Evolutionary conservation across 2,113 vertebrate species (phyloP).

Genomic region (Leucoraja erinaceus): DNA sequence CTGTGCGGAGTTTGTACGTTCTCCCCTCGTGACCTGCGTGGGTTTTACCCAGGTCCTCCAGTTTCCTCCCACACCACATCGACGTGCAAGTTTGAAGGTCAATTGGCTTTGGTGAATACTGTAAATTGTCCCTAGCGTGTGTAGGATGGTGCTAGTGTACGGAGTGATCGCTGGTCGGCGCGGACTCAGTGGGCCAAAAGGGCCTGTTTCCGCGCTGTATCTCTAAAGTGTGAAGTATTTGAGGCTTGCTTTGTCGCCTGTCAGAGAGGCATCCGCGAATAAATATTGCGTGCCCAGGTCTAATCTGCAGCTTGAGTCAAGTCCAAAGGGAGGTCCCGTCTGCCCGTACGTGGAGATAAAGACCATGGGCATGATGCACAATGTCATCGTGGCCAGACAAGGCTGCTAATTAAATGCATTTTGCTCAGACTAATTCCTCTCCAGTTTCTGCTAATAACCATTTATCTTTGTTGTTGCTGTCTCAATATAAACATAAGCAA

Average conservation of each 20-base stretch:
- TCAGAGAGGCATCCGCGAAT: background rate
- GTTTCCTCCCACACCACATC: too few relatives aligned
- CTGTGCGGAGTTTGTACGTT: too few relatives aligned
- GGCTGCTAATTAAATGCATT: constrained; percentile 1
- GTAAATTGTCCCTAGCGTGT: too few relatives aligned
- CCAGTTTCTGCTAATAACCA: background rate
- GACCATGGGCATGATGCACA: background rate
- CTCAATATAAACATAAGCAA: background rate
- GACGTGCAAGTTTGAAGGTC: too few relatives aligned
- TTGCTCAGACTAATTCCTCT: background rate
- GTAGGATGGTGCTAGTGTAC: too few relatives aligned
- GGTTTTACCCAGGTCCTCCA: too few relatives aligned
- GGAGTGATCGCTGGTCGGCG: too few relatives aligned
- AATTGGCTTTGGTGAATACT: too few relatives aligned
- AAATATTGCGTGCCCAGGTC: background rate
- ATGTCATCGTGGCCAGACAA: background rate
- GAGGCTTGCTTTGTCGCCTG: background rate
- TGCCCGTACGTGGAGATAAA: background rate
- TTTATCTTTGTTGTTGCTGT: background rate
- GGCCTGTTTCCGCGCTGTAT: too few relatives aligned
- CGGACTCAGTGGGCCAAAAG: too few relatives aligned
- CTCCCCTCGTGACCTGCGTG: too few relatives aligned
- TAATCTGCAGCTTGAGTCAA: background rate
- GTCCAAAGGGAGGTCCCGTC: background rate
- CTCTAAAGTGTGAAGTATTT: background rate